Conservation (phyloP, 2,888 invertebrate species). For the Ichneumoninae sp. region DNA sequence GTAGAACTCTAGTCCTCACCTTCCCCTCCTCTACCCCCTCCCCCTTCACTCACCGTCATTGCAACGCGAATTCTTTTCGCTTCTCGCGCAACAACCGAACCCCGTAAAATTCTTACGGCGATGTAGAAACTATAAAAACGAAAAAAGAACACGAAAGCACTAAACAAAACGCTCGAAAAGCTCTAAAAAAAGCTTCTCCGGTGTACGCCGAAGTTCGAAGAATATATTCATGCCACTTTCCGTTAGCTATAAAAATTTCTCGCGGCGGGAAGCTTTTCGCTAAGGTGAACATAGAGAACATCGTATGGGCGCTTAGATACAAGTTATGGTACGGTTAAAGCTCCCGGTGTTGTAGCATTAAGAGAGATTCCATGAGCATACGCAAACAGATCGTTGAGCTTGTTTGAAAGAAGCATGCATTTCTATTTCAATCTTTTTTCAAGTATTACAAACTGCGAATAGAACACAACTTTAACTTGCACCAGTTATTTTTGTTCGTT, state of each 20-base stretch:
- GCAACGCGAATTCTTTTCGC: conserved; percentile 26
- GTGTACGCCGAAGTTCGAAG: conserved; percentile 15
- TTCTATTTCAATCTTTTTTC: background rate
- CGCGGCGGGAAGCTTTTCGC: conserved; percentile 10
- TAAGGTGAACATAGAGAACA: background rate
- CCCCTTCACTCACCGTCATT: background rate
- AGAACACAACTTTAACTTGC: background rate
- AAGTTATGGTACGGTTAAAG: background rate
- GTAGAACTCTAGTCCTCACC: conserved; percentile 26
- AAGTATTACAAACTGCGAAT: background rate
- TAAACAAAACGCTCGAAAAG: conserved; percentile 43
- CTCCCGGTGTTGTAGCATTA: background rate
- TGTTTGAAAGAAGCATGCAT: background rate
- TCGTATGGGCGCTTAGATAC: background rate
- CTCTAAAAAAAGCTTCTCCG: conserved; percentile 20
- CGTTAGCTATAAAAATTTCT: conserved; percentile 37
- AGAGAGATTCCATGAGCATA: background rate
- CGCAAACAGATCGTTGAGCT: conserved; percentile 5
- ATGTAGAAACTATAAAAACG: conserved; percentile 44
- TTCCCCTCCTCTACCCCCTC: background rate
- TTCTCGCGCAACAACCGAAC: conserved; percentile 38
- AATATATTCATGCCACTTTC: conserved; percentile 43
- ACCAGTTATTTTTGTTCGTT: no score
- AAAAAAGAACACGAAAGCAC: conserved; percentile 35
- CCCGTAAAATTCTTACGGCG: conserved; percentile 56